phyloP scores from a whole-genome alignment of 2,113 vertebrate species.

The Morone chrysops region DNA sequence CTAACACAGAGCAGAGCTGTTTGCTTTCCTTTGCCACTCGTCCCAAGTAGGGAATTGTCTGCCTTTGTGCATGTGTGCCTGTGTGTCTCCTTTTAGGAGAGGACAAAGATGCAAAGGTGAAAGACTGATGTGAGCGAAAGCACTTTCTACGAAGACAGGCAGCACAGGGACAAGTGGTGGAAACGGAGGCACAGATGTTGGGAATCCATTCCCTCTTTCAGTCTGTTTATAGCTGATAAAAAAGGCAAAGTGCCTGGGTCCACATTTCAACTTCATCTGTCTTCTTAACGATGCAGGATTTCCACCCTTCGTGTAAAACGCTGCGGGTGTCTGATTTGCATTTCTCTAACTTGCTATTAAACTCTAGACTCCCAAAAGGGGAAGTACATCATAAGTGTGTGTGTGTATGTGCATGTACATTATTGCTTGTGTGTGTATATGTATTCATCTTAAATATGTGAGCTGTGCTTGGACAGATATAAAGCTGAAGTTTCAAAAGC shows the following conservation, averaged over 20 bases:
- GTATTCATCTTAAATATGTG: conserved; percentile 1
- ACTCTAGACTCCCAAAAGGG: background rate
- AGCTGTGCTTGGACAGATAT: conserved; percentile 9
- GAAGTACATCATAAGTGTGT: conserved; percentile 8
- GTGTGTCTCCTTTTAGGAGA: conserved; percentile 42
- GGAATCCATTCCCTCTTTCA: conserved; percentile 37
- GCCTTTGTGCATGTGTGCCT: conserved; percentile 21
- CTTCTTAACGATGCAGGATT: conserved; percentile 46
- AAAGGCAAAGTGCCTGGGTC: conserved; percentile 44
- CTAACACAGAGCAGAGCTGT: conserved; percentile 54
- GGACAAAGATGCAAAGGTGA: conserved; percentile 51
- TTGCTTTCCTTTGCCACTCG: conserved; percentile 56
- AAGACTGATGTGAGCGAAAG: conserved; percentile 22
- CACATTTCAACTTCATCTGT: conserved; percentile 57
- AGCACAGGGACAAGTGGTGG: conserved; percentile 20
- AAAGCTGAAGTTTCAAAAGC: conserved; percentile 32
- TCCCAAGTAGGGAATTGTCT: conserved; percentile 40
- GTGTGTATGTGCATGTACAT: background rate
- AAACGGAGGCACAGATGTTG: conserved; percentile 49
- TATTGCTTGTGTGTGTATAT: background rate
- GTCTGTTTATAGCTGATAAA: conserved; percentile 53
- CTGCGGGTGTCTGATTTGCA: conserved; percentile 32
- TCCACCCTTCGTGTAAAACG: conserved; percentile 40
- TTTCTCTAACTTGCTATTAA: conserved; percentile 40
- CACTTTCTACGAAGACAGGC: conserved; percentile 37